Evolutionary conservation across 2,113 vertebrate genomes (phyloP).

Genomic region (Deroptyus accipitrinus): DNA sequence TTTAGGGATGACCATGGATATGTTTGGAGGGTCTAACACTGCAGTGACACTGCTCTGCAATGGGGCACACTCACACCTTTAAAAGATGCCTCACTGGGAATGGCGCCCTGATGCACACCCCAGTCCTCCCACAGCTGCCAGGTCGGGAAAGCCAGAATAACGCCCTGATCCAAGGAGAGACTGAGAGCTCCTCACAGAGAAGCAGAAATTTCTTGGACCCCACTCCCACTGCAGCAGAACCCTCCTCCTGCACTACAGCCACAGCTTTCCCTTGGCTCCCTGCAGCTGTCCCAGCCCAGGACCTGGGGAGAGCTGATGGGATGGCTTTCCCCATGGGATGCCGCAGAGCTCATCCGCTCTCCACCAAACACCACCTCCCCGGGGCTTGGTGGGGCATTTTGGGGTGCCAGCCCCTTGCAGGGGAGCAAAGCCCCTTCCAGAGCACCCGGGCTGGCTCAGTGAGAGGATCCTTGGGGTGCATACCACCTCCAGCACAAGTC

Average conservation of each 20-base stretch:
- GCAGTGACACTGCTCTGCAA: neutral
- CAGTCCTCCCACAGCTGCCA: neutral
- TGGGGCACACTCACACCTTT: rapidly evolving
- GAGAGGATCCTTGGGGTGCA: neutral
- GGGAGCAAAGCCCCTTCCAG: neutral
- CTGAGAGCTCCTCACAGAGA: neutral
- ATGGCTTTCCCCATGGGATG: rapidly evolving
- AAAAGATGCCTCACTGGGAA: rapidly evolving
- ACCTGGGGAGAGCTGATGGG: neutral
- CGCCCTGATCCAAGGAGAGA: neutral
- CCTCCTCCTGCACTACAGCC: neutral
- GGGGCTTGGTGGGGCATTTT: rapidly evolving
- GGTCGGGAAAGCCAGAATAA: neutral
- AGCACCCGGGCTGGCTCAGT: rapidly evolving
- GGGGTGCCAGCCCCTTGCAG: neutral
- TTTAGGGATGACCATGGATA: neutral
- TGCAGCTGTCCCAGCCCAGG: rapidly evolving
- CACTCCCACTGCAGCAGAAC: rapidly evolving
- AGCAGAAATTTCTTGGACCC: neutral
- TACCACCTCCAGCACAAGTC: rapidly evolving
- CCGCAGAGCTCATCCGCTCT: rapidly evolving
- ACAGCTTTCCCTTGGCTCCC: neutral
- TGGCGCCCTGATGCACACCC: rapidly evolving
- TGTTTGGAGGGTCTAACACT: rapidly evolving
- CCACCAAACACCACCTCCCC: neutral